These are phyloP conservation scores for Hirtodrosophila cameraria DNA, from an alignment of 2,888 invertebrate species.

Conservation along the genomic window DNA sequence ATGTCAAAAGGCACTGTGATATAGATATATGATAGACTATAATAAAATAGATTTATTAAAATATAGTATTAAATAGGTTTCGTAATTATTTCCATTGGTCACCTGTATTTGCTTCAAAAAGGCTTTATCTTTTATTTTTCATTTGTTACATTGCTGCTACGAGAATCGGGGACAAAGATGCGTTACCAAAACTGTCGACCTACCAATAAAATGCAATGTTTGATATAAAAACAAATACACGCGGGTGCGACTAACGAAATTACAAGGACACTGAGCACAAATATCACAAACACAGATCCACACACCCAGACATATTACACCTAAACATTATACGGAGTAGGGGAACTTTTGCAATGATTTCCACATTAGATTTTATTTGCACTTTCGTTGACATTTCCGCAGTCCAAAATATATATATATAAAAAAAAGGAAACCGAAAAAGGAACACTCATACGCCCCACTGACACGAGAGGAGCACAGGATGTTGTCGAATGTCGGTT, in stretches of 20 bases:
- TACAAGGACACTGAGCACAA: slow-evolving; percentile 67
- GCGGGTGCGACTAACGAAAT: slow-evolving; percentile 76
- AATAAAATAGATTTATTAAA: no score
- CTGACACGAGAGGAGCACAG: slow-evolving; percentile 5
- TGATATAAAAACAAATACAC: slow-evolving; percentile 77
- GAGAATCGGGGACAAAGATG: slow-evolving; percentile 20
- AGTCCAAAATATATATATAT: slow-evolving; percentile 48
- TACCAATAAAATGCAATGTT: slow-evolving; percentile 78
- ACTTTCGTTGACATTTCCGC: slow-evolving; percentile 76
- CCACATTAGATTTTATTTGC: slow-evolving; percentile 80
- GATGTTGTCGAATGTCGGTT: not conserved
- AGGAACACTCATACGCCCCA: slow-evolving; percentile 39
- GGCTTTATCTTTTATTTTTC: no score
- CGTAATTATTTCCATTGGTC: no score
- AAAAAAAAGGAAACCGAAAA: slow-evolving; percentile 28
- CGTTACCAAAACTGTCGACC: slow-evolving; percentile 54
- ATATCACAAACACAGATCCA: slow-evolving; percentile 4
- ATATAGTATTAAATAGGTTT: no score
- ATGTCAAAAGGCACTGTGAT: no score
- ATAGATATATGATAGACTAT: no score
- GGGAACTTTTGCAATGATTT: slow-evolving; percentile 78
- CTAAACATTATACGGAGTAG: slow-evolving; percentile 23
- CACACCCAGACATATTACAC: not conserved
- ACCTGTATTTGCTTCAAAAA: no score
- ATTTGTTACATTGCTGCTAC: slow-evolving; percentile 22